These are phyloP conservation scores for Elachura formosa DNA, from an alignment of 2,113 vertebrate genomes.

Conservation along the genomic window DNA sequence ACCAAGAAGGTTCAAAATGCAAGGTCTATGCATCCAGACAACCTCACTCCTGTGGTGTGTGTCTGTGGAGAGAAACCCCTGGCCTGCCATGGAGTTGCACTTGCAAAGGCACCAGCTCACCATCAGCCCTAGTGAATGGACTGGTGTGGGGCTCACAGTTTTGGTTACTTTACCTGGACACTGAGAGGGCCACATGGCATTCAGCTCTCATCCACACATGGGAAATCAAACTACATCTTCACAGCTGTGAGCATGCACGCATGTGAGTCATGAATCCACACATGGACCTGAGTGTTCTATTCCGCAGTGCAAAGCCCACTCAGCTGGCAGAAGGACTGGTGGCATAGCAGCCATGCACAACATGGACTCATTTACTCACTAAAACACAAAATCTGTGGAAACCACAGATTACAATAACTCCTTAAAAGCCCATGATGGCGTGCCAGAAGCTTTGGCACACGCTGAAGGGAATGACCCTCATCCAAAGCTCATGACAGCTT, in stretches of 20 bases:
- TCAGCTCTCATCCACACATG: background rate
- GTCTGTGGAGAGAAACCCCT: background rate
- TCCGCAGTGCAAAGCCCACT: background rate
- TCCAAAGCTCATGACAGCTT: background rate
- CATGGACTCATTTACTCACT: background rate
- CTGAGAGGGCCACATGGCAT: background rate
- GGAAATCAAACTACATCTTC: background rate
- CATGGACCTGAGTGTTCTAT: accelerated
- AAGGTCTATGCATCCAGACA: background rate
- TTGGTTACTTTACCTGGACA: background rate
- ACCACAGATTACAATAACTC: background rate
- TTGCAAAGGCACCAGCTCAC: background rate
- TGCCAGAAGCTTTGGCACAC: background rate
- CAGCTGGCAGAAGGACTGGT: background rate
- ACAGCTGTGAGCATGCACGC: background rate
- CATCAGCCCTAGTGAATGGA: background rate
- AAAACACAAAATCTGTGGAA: background rate
- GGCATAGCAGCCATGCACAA: accelerated
- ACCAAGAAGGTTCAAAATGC: background rate
- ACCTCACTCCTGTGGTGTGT: background rate
- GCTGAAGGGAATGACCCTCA: background rate
- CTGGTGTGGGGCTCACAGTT: accelerated
- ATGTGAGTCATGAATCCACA: background rate
- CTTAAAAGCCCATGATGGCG: background rate
- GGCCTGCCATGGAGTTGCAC: accelerated